Conservation (phyloP, 2,888 invertebrate genomes). For the Pocota personata region DNA sequence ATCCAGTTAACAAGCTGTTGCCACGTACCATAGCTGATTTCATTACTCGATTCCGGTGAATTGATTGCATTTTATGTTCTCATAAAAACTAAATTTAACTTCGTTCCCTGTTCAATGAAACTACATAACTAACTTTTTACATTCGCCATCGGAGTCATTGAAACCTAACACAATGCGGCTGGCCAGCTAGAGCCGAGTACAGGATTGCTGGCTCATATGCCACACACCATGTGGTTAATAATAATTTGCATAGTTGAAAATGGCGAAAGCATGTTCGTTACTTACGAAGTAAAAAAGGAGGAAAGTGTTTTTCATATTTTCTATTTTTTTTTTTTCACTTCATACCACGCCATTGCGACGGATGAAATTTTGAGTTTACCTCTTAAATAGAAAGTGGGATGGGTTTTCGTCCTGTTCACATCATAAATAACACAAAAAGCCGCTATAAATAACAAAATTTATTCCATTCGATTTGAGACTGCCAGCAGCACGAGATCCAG, state of each 20-base stretch:
- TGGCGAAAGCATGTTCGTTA: conserved; percentile 23
- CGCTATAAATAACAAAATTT: conserved; percentile 54
- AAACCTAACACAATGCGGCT: neutral
- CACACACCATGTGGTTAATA: conserved; percentile 46
- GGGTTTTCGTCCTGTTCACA: conserved; percentile 4
- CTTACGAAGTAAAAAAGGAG: neutral
- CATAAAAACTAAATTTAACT: conserved; percentile 30
- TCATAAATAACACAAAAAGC: conserved; percentile 45
- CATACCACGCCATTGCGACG: conserved; percentile 4
- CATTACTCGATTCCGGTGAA: conserved; percentile 37
- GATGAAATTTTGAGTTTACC: conserved; percentile 3
- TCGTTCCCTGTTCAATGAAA: neutral
- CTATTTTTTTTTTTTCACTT: neutral
- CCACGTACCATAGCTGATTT: conserved; percentile 26
- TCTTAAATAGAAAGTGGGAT: neutral
- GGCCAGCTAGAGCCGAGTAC: neutral
- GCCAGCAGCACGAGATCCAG: conserved; percentile 21
- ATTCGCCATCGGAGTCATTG: neutral
- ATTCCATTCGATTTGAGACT: conserved; percentile 29
- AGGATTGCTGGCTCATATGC: conserved; percentile 1
- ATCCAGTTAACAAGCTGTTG: conserved; percentile 46
- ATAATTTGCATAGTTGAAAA: conserved; percentile 39
- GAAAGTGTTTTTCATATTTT: neutral
- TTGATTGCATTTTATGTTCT: conserved; percentile 40
- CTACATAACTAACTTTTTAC: neutral